Evolutionary conservation across 1,140 invertebrate species (phyloP).

Genomic region (Rhagoletis pomonella): DNA sequence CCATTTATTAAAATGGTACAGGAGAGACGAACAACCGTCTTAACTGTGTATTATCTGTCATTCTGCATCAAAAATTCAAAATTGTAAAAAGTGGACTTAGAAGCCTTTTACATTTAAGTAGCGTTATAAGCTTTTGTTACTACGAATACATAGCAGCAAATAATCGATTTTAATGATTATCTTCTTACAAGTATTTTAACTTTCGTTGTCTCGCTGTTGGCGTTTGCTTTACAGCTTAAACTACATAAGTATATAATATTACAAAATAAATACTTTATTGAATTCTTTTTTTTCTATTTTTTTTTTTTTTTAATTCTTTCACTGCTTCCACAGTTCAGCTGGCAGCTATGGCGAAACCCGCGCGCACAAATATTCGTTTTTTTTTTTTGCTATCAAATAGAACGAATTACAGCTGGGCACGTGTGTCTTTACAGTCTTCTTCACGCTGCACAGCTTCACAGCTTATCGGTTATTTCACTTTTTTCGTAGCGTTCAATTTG

Average conservation of each 20-base stretch:
- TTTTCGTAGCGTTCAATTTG: background rate
- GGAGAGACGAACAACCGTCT: no score
- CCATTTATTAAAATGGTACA: no score
- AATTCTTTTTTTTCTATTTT: background rate
- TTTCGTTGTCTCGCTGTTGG: background rate
- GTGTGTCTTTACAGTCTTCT: background rate
- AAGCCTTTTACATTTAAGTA: no score
- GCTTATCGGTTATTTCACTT: background rate
- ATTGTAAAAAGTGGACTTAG: no score
- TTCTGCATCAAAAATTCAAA: no score
- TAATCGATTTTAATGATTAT: no score
- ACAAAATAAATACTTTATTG: background rate
- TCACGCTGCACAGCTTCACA: background rate
- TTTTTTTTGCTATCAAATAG: background rate
- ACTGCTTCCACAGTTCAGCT: background rate
- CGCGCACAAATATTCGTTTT: background rate
- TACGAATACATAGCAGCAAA: no score
- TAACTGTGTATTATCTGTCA: no score
- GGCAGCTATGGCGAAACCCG: background rate
- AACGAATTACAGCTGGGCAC: background rate
- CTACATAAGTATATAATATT: background rate
- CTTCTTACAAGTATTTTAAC: background rate
- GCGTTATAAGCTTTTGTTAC: no score
- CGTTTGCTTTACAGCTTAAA: background rate
- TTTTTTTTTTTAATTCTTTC: background rate